Base-by-base conservation (phyloP, 2,888 invertebrate species). In the Carcina quercana region DNA sequence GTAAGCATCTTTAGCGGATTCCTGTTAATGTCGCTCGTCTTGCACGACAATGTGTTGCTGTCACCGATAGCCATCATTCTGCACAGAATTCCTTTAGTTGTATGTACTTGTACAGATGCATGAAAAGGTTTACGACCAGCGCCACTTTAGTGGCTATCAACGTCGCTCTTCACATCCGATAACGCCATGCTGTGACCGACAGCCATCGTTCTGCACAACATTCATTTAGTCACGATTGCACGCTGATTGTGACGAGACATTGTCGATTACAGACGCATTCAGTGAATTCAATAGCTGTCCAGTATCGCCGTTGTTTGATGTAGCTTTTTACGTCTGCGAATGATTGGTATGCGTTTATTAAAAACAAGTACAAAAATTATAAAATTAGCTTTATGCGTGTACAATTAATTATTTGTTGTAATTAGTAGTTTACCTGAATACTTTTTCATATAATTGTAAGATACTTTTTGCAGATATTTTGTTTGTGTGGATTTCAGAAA, bases 221-320 rank as follows among this genome's bases (percentile, higher is more conserved):
- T 63, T 65, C 68, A 67, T 72, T 75, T 67, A 69, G 58, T 47
- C 72, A 71, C 47, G 50, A 60, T 52, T 60, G 65, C 72, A 61
- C 40, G 46, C 43, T 36, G 46, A 56, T 64, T 53, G 66, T 48
- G n/a, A 24, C n/a, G n/a, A n/a, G 51, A 67, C 71, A 62, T 64
- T 68, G 67, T 68, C 67, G 66, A 71, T 68, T 69, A 68, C 66
- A 65, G 60, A 50, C 50, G 40, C 48, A 61, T 57, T 59, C 56
- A 61, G 62, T 53, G 49, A 47, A 57, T 50, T 55, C 64, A 74
- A 72, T 67, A 63, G 56, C 64, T 72, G 59, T 72, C 57, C 66
- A 70, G 65, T 62, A 51, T 59, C 50, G 38, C 38, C 48, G 43
- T 47, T 50, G 53, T 43, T 38, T 41, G 35, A 38, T 28, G 32